Evolutionary conservation across 2,113 vertebrate genomes (phyloP).

Genomic region (Hippolais icterina): DNA sequence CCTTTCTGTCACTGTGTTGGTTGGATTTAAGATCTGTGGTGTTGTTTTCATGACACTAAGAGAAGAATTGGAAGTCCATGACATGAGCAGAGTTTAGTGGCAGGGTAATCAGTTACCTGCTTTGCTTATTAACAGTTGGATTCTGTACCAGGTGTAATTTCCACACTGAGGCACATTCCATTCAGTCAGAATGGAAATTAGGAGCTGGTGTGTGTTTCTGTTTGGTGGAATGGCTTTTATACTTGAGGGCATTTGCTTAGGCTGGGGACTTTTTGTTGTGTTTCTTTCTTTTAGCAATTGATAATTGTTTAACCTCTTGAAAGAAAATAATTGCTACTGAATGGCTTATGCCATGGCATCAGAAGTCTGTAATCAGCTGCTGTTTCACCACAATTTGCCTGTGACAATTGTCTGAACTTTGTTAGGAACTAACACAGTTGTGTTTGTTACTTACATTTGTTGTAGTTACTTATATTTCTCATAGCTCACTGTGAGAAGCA

Average conservation of each 20-base stretch:
- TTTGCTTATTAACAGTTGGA: background rate
- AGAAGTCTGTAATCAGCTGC: background rate
- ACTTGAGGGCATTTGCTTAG: background rate
- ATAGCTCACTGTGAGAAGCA: background rate
- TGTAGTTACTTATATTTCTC: background rate
- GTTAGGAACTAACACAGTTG: background rate
- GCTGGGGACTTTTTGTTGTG: background rate
- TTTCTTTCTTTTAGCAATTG: background rate
- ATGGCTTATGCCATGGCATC: background rate
- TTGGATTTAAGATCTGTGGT: background rate
- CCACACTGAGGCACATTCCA: background rate
- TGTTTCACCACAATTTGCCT: background rate
- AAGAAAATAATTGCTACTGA: background rate
- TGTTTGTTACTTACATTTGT: background rate
- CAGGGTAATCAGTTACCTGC: background rate
- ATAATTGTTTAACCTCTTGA: background rate
- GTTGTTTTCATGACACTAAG: background rate
- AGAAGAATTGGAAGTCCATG: background rate
- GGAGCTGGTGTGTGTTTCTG: background rate
- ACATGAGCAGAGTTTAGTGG: background rate
- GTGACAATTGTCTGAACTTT: background rate
- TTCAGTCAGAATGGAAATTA: fast-evolving
- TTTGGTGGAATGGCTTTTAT: background rate
- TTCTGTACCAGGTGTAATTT: background rate
- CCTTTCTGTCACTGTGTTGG: background rate